Conservation (phyloP, 2,797 vertebrate species). For the Gadopsis marmoratus region DNA sequence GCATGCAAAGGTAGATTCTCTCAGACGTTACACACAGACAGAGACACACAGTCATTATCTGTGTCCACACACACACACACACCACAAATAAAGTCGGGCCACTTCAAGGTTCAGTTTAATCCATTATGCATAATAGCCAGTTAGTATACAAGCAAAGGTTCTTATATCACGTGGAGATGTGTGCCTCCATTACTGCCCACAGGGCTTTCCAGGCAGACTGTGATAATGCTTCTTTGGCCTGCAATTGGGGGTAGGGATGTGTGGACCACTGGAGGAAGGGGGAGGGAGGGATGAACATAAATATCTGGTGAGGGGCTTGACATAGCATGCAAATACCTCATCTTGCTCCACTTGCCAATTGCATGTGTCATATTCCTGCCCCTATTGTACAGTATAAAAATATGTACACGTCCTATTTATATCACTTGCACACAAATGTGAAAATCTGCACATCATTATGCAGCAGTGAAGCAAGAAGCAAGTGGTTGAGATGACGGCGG, state of each 20-base stretch:
- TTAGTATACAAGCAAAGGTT: slow-evolving; percentile 64
- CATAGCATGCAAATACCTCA: slow-evolving; percentile 27
- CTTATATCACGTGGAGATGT: slow-evolving; percentile 66
- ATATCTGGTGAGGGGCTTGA: slow-evolving; percentile 49
- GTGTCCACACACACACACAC: slow-evolving; percentile 32
- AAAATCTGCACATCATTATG: slow-evolving; percentile 43
- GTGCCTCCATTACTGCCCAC: slow-evolving; percentile 66
- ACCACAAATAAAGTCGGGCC: slow-evolving; percentile 52
- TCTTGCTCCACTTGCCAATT: slow-evolving; percentile 31
- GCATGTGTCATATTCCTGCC: slow-evolving; percentile 1
- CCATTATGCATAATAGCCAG: slow-evolving; percentile 70
- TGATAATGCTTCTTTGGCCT: slow-evolving; percentile 66
- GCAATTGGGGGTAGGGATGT: slow-evolving; percentile 64
- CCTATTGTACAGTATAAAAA: slow-evolving; percentile 13
- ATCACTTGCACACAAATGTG: slow-evolving; percentile 41
- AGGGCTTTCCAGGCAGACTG: slow-evolving; percentile 62
- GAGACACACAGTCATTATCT: slow-evolving; percentile 1
- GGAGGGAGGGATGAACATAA: slow-evolving; percentile 28
- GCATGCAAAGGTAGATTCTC: slow-evolving; percentile 37
- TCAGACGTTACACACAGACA: slow-evolving; percentile 17
- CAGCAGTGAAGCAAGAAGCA: slow-evolving; percentile 7
- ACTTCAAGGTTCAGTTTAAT: slow-evolving; percentile 68
- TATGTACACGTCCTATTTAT: slow-evolving; percentile 16
- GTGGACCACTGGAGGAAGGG: slow-evolving; percentile 43
- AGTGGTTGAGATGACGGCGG: not conserved